A percentile compares a stretch with the other conserved stretches of the same genome.
These are phyloP conservation scores for Botia almorhae DNA, from an alignment of 2,797 vertebrate species.

Conservation along the genomic window DNA sequence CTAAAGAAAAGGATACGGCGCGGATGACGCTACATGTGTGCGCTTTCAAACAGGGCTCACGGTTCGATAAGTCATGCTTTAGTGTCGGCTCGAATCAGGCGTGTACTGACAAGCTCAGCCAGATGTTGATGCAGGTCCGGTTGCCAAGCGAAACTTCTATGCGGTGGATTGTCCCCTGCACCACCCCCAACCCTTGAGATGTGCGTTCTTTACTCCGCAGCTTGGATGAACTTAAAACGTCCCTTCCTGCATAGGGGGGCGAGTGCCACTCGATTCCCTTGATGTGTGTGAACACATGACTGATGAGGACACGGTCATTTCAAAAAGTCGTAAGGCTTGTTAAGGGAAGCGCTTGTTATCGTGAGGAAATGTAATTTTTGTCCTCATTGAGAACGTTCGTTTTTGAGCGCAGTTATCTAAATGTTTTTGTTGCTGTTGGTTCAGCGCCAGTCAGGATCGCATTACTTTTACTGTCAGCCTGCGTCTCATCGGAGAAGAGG, in stretches of 20 bases:
- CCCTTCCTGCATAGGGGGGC: conserved; percentile 67
- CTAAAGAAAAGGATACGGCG: conserved; percentile 74
- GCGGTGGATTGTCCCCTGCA: conserved; percentile 43
- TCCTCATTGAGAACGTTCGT: conserved; percentile 85
- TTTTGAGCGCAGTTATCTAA: conserved; percentile 85
- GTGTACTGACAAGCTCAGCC: conserved; percentile 68
- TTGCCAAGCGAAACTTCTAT: conserved; percentile 63
- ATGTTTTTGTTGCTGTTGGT: conserved; percentile 86
- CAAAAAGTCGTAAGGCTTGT: conserved; percentile 71
- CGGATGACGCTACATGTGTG: conserved; percentile 64
- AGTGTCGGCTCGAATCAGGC: conserved; percentile 70
- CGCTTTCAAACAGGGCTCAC: conserved; percentile 72
- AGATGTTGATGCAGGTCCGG: conserved; percentile 67
- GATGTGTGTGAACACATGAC: conserved; percentile 66
- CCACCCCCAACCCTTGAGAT: conserved; percentile 30
- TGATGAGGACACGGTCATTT: conserved; percentile 72
- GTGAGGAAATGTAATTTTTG: conserved; percentile 87
- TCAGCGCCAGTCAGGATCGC: conserved; percentile 78
- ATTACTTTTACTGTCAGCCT: conserved; percentile 72
- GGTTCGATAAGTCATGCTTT: conserved; percentile 69
- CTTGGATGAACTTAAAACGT: conserved; percentile 48
- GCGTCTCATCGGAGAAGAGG: conserved; percentile 54
- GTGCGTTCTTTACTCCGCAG: conserved; percentile 38
- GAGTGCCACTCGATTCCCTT: conserved; percentile 70
- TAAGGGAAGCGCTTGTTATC: conserved; percentile 83